Evolutionary conservation across 2,888 invertebrate genomes (phyloP).

Genomic region (Polyommatus icarus): DNA sequence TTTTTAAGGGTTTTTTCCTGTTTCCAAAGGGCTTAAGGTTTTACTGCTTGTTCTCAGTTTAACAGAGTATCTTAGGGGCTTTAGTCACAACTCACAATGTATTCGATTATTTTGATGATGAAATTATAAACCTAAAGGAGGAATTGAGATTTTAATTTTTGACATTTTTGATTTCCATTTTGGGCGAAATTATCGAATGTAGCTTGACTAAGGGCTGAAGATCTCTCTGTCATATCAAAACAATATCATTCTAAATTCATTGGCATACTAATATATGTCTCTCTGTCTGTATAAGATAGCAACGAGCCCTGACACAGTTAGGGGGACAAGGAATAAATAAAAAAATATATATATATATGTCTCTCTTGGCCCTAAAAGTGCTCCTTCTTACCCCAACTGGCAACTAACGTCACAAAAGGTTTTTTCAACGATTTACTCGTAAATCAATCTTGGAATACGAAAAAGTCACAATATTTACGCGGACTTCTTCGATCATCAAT

Average conservation of each 20-base stretch:
- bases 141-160: no score
- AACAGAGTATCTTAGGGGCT: not conserved
- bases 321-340: no score
- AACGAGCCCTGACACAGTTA: no score
- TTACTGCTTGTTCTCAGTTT: no score
- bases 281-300: no score
- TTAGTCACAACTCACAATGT: not conserved
- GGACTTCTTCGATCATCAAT: constrained; percentile 39
- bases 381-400: not conserved
- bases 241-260: no score
- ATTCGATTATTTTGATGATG: not conserved
- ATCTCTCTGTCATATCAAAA: no score
- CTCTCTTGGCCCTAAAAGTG: not conserved
- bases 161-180: no score
- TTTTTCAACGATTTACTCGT: constrained; percentile 16
- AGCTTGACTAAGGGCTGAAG: no score
- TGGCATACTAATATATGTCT: not conserved
- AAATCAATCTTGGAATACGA: constrained; percentile 29
- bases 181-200: no score
- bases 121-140: not conserved
- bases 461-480: constrained; percentile 31
- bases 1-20: not conserved
- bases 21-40: not conserved
- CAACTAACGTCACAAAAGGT: not conserved
- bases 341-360: no score